These are phyloP conservation scores for Hydrocynus forskahlii DNA, from an alignment of 2,797 vertebrate species.

Conservation along the genomic window DNA sequence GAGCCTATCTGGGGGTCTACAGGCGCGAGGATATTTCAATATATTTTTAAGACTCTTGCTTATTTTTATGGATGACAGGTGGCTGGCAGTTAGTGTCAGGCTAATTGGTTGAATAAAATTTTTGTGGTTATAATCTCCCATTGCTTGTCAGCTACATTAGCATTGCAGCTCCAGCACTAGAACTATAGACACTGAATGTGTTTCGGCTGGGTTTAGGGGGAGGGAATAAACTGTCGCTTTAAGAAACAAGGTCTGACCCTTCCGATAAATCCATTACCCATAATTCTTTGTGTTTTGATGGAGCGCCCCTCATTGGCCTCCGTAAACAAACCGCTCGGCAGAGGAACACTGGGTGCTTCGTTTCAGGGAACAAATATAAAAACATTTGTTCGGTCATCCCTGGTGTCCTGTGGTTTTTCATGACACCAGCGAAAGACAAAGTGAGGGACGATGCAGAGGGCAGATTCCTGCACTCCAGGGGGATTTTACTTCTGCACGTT, in stretches of 20 bases:
- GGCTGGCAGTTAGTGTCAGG: too few relatives aligned
- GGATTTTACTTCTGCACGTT: slow-evolving; percentile 38
- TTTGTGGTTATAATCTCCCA: too few relatives aligned
- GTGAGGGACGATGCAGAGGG: slow-evolving; percentile 46
- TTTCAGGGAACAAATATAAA: slow-evolving; percentile 57
- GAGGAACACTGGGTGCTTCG: slow-evolving; percentile 57
- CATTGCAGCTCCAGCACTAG: too few relatives aligned
- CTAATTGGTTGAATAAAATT: too few relatives aligned
- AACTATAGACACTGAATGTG: too few relatives aligned
- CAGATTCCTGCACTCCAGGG: slow-evolving; percentile 56
- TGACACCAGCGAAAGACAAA: slow-evolving; percentile 54
- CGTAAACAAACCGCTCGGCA: slow-evolving; percentile 59
- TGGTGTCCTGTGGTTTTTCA: slow-evolving; percentile 47
- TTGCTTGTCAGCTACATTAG: too few relatives aligned
- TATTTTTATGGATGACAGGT: too few relatives aligned
- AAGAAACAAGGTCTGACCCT: slow-evolving; percentile 53
- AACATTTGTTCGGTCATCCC: slow-evolving; percentile 54
- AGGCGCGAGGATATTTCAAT: too few relatives aligned
- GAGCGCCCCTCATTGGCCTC: slow-evolving; percentile 38
- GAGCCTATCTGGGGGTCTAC: too few relatives aligned
- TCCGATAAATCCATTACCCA: slow-evolving; percentile 62
- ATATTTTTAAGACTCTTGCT: too few relatives aligned
- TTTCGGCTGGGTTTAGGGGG: too few relatives aligned
- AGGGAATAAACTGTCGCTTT: slow-evolving; percentile 14
- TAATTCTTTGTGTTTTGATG: slow-evolving; percentile 58